Evolutionary conservation across 1,140 invertebrate species (phyloP), one percentile per base, ranked within the genome.

Genomic region (Oedothorax gibbosus): DNA sequence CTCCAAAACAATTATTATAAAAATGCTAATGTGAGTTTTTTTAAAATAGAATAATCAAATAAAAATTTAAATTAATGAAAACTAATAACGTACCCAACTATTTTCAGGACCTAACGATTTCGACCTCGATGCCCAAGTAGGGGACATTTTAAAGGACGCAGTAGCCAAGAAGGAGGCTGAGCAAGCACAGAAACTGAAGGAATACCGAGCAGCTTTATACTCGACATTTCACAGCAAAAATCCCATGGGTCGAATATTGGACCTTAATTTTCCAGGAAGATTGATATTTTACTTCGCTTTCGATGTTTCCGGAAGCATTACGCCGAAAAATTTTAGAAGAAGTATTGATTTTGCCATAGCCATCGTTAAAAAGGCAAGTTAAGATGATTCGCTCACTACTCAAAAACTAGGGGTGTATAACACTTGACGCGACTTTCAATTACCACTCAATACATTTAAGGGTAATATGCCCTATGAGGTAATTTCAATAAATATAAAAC

Each of bases 271-370:
- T 35, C 73, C 73, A 11, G 72, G 66, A 50, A 73, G 83, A 20
- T 15, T 77, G 5, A 64, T 85, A 56, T 50, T 85, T n/a, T 85
- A 85, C 50, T 85, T 85, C 20, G 21, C 73, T 7, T 85, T 85
- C 21, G 83, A 85, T 62, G 65, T 62, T 57, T 85, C 83, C 7
- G 83, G 83, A 8, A 85, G 83, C 62, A 54, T 85, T 9, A 18
- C 15, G 35, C 8, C 57, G n/a, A 14, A 68, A 8, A 57, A 85
- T 64, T 85, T 85, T 56, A 5, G 12, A 0, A 62, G 20, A 57
- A 78, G 73, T 62, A 62, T 85, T 8, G 72, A 69, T 9, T 78
- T 85, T 56, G 83, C 73, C 11, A 85, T 77, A 71, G 64, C 73
- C 6, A 53, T 85, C 14, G 75, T 78, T 3, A 85, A 85, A 78